A percentile compares a stretch with the other conserved stretches of the same genome.
phyloP scores from a whole-genome alignment of 2,113 vertebrate species.

The Thymallus thymallus region DNA sequence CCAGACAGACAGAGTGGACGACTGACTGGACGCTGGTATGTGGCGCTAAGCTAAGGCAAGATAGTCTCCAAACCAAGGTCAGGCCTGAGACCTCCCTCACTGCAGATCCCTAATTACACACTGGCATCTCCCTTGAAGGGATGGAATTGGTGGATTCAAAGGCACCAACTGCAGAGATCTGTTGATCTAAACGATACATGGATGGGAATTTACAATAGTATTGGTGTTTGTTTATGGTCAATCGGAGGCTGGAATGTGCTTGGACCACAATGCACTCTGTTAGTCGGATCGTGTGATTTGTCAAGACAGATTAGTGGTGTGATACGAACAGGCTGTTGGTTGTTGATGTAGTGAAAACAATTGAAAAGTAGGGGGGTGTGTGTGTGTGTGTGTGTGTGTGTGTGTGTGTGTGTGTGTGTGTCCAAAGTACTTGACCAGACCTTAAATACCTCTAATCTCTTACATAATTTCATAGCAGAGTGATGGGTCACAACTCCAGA shows the following conservation, averaged over 20 bases:
- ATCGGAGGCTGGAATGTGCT: neutral
- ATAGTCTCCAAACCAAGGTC: constrained; percentile 56
- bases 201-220: neutral
- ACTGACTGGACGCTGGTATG: neutral
- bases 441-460: constrained; percentile 7
- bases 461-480: constrained; percentile 47
- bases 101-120: constrained; percentile 54
- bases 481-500: constrained; percentile 28
- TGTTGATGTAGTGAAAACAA: neutral
- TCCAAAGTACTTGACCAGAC: neutral
- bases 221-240: constrained; percentile 9
- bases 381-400: too few relatives aligned
- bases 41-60: constrained; percentile 27
- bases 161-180: neutral
- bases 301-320: neutral
- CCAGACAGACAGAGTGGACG: too few relatives aligned
- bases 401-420: too few relatives aligned
- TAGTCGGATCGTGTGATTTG: neutral
- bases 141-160: neutral
- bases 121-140: constrained; percentile 9
- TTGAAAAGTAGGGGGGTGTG: neutral
- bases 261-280: constrained; percentile 14
- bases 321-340: constrained; percentile 8
- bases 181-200: neutral
- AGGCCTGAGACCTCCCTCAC: constrained; percentile 49